A percentile compares a stretch with the other conserved stretches of the same genome.
Evolutionary conservation across 2,113 vertebrate genomes (phyloP).

Genomic region (Pampusana beccarii): DNA sequence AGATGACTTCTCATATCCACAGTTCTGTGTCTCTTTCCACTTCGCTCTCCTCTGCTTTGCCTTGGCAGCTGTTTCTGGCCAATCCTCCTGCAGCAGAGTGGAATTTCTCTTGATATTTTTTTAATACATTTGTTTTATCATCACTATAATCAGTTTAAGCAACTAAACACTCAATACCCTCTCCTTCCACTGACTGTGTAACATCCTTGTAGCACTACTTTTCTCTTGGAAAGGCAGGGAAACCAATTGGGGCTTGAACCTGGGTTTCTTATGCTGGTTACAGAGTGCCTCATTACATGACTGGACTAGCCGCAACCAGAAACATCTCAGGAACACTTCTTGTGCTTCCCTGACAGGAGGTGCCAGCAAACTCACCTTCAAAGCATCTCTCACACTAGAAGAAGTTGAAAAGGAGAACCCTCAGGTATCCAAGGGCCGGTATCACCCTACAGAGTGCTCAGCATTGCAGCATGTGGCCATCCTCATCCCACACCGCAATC

Average conservation of each 20-base stretch:
- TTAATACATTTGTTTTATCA: neutral
- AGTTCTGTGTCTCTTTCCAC: neutral
- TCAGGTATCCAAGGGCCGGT: slow-evolving; percentile 77
- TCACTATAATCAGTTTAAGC: neutral
- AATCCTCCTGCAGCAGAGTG: neutral
- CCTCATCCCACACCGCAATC: slow-evolving; percentile 88
- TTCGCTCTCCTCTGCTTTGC: neutral
- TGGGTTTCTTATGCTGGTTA: neutral
- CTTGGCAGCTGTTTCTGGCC: neutral
- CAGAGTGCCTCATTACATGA: neutral
- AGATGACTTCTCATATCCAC: neutral
- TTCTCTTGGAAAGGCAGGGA: neutral
- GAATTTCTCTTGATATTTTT: neutral
- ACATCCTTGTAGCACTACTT: neutral
- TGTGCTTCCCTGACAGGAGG: slow-evolving; percentile 78
- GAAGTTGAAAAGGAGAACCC: slow-evolving; percentile 83
- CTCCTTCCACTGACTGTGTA: neutral
- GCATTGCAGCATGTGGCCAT: slow-evolving; percentile 88
- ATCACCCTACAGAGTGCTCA: slow-evolving; percentile 80
- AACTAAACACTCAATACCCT: neutral
- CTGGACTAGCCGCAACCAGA: neutral
- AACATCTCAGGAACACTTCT: neutral
- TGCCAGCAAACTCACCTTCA: slow-evolving; percentile 80
- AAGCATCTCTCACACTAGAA: slow-evolving; percentile 79
- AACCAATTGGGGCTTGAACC: neutral